Percentiles rank a stretch among this genome's conserved stretches.
Evolutionary conservation across 2,888 invertebrate genomes (phyloP).

Genomic region (Brenthis hecate): DNA sequence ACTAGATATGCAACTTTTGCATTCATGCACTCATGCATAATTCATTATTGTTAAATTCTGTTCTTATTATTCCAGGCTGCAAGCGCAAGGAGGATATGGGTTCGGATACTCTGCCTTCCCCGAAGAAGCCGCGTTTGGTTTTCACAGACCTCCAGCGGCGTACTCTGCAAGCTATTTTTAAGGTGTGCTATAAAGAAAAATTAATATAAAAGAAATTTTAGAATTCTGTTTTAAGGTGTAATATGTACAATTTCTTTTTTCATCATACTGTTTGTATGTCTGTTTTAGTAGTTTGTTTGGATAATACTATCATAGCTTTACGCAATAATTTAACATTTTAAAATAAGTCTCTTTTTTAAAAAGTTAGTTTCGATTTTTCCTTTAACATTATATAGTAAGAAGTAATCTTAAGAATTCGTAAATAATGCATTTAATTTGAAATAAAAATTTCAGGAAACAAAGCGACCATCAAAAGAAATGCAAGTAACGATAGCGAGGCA

Average conservation of each 20-base stretch:
- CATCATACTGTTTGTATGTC: too few relatives aligned
- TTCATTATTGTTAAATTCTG: not conserved
- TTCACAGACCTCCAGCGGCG: conserved; percentile 99
- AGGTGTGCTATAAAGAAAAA: conserved; percentile 82
- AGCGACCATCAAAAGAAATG: conserved; percentile 99
- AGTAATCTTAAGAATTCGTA: not conserved
- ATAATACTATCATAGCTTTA: too few relatives aligned
- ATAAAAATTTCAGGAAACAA: conserved; percentile 91
- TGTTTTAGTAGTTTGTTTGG: too few relatives aligned
- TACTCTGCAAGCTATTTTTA: conserved; percentile 99
- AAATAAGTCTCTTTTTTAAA: too few relatives aligned
- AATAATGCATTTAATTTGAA: not conserved
- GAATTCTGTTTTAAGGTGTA: too few relatives aligned
- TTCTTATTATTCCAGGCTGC: conserved; percentile 85
- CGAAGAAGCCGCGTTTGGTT: conserved; percentile 99
- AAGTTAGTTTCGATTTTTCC: not conserved
- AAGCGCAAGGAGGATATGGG: conserved; percentile 96
- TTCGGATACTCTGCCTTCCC: conserved; percentile 93
- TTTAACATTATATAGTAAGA: not conserved
- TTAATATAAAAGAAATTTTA: too few relatives aligned
- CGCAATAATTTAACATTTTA: too few relatives aligned
- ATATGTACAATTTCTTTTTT: not conserved
- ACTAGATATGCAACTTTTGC: too few relatives aligned
- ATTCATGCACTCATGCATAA: not conserved
- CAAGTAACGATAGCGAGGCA: conserved; percentile 99